phyloP scores from a whole-genome alignment of 2,888 invertebrate species.

The Cantharis rufa region DNA sequence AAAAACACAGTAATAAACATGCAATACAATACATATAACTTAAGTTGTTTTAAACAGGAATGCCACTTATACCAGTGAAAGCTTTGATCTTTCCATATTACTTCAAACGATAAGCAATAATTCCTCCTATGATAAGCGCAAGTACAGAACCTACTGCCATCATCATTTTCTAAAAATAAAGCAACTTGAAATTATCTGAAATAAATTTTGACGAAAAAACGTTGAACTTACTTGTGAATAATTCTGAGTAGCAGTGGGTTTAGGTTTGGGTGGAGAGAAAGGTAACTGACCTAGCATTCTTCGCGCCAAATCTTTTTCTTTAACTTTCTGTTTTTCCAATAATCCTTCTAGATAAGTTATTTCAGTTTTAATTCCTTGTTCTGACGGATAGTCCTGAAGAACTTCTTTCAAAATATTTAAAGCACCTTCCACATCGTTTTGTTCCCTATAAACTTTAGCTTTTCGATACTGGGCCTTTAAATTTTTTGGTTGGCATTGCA shows the following conservation, averaged over 20 bases:
- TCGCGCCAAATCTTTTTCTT: slow-evolving; percentile 60
- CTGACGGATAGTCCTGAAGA: slow-evolving; percentile 67
- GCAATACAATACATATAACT: not conserved
- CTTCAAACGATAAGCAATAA: not conserved
- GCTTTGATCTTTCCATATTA: not conserved
- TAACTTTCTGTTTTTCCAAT: slow-evolving; percentile 53
- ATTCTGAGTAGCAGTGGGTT: not conserved
- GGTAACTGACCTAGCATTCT: slow-evolving; percentile 53
- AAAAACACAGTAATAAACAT: not conserved
- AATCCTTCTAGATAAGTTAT: slow-evolving; percentile 47
- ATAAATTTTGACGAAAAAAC: not conserved
- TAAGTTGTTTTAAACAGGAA: not conserved
- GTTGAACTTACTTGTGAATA: not conserved
- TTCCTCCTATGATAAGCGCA: not conserved
- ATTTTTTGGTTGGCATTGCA: slow-evolving; percentile 83
- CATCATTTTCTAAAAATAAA: not conserved
- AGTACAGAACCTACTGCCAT: not conserved
- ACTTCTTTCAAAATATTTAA: slow-evolving; percentile 68
- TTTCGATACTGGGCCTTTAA: slow-evolving; percentile 90
- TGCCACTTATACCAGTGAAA: not conserved
- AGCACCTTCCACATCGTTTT: slow-evolving; percentile 73
- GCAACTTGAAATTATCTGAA: not conserved
- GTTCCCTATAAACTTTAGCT: slow-evolving; percentile 71
- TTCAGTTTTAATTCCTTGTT: slow-evolving; percentile 58
- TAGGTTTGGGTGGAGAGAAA: not conserved